A percentile compares a stretch with the other conserved stretches of the same genome.
These are phyloP conservation scores for Drosophila pseudoobscura DNA, from an alignment of 1,140 invertebrate species.

Conservation along the genomic window DNA sequence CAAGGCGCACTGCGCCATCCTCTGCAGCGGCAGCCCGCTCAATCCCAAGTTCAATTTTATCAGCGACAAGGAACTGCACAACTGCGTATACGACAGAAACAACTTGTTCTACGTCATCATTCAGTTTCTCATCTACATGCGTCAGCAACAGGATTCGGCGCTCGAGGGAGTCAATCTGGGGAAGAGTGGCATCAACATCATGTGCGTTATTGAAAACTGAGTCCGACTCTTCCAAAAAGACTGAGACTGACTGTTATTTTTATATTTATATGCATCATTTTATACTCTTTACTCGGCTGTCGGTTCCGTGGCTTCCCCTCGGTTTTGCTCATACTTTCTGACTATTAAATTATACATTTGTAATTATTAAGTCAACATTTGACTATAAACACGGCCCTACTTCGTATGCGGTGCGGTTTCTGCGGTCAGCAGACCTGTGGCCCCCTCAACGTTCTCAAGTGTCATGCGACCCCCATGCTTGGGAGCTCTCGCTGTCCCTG, in stretches of 20 bases:
- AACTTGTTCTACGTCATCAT: conserved; percentile 92
- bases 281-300: not conserved
- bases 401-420: conserved; percentile 44
- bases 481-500: conserved; percentile 34
- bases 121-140: conserved; percentile 91
- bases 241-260: conserved; percentile 10
- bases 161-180: conserved; percentile 91
- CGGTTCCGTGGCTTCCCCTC: not conserved
- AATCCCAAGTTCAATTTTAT: conserved; percentile 83
- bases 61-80: conserved; percentile 81
- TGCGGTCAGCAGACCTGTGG: conserved; percentile 34
- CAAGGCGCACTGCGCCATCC: conserved; percentile 79
- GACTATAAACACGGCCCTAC: conserved; percentile 33
- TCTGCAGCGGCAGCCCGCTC: conserved; percentile 63
- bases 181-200: conserved; percentile 90
- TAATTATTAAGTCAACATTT: conserved; percentile 68
- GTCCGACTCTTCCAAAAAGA: not conserved
- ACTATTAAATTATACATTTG: conserved; percentile 75
- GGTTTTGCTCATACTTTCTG: conserved; percentile 29
- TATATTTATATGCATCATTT: conserved; percentile 28
- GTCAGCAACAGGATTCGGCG: conserved; percentile 90
- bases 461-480: not conserved
- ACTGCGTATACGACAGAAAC: conserved; percentile 88
- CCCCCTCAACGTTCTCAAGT: conserved; percentile 1
- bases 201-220: conserved; percentile 89